These are phyloP conservation scores for Rachycentron canadum DNA, from an alignment of 2,797 vertebrate genomes.

Conservation along the genomic window DNA sequence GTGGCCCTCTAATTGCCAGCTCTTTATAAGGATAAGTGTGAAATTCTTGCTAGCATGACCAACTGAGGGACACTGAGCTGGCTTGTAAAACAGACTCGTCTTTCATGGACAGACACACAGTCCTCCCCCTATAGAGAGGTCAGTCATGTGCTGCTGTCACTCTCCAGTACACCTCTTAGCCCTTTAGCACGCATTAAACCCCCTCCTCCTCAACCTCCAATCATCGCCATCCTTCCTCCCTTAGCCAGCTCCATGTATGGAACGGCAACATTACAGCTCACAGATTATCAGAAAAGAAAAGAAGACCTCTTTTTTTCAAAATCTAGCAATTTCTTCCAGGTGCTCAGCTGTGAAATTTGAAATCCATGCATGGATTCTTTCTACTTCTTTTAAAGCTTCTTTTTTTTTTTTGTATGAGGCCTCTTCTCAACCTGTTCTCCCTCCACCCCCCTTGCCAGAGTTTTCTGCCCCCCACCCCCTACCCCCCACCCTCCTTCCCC, in stretches of 20 bases:
- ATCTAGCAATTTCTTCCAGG: constrained; percentile 83
- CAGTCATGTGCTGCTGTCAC: constrained; percentile 79
- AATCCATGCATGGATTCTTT: constrained; percentile 85
- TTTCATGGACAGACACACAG: constrained; percentile 72
- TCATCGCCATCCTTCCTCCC: constrained; percentile 50
- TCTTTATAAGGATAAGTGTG: constrained; percentile 71
- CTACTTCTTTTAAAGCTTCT: constrained; percentile 56
- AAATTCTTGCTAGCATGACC: constrained; percentile 74
- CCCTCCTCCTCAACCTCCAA: constrained; percentile 54
- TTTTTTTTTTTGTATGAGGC: constrained; percentile 52
- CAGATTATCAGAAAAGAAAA: constrained; percentile 82
- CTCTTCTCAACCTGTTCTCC: constrained; percentile 50
- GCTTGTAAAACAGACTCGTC: constrained; percentile 72
- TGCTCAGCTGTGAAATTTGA: constrained; percentile 90
- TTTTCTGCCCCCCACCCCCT: constrained; percentile 36
- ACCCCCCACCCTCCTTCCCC: constrained; percentile 13
- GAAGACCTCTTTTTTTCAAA: constrained; percentile 64
- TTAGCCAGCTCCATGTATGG: constrained; percentile 57
- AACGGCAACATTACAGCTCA: constrained; percentile 69
- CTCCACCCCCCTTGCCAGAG: constrained; percentile 17
- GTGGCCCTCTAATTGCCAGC: constrained; percentile 63
- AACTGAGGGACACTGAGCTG: constrained; percentile 69
- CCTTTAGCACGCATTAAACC: constrained; percentile 76
- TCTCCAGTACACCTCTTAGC: constrained; percentile 66
- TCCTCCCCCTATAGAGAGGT: constrained; percentile 59